These are phyloP conservation scores for Galeopterus variegatus DNA, from an alignment of 2,113 vertebrate species.

Conservation along the genomic window DNA sequence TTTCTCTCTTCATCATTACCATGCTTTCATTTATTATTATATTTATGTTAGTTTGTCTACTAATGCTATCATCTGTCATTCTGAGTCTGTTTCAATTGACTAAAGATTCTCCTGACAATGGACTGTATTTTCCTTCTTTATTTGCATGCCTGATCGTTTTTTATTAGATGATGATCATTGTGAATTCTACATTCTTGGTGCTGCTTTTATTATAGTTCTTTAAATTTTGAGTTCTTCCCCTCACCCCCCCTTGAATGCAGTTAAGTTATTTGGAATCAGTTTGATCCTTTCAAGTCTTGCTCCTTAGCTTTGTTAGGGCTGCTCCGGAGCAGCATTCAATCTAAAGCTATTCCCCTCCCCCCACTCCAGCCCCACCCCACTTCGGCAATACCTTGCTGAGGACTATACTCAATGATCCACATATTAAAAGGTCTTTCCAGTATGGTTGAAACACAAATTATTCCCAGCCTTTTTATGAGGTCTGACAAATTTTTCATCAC, in stretches of 20 bases:
- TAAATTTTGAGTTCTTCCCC: not conserved
- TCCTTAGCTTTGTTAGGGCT: not conserved
- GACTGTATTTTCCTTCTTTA: not conserved
- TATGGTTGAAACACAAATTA: not conserved
- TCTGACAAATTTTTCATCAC: not conserved
- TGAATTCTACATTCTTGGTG: not conserved
- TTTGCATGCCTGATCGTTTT: not conserved
- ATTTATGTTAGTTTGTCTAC: not conserved
- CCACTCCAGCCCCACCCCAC: not conserved
- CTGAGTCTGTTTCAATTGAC: not conserved
- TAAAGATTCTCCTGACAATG: not conserved
- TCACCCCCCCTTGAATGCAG: not conserved
- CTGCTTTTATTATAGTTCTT: conserved; percentile 24
- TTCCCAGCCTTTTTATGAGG: not conserved
- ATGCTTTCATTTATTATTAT: not conserved
- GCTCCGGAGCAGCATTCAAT: not conserved
- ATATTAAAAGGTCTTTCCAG: not conserved
- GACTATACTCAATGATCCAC: not conserved
- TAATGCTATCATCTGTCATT: not conserved
- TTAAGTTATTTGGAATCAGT: not conserved
- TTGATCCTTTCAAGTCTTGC: not conserved
- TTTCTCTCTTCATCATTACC: not conserved
- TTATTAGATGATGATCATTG: not conserved
- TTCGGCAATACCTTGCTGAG: not conserved
- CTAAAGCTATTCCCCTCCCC: not conserved